Conservation (phyloP, 2,113 vertebrate species). For the Canis aureus region DNA sequence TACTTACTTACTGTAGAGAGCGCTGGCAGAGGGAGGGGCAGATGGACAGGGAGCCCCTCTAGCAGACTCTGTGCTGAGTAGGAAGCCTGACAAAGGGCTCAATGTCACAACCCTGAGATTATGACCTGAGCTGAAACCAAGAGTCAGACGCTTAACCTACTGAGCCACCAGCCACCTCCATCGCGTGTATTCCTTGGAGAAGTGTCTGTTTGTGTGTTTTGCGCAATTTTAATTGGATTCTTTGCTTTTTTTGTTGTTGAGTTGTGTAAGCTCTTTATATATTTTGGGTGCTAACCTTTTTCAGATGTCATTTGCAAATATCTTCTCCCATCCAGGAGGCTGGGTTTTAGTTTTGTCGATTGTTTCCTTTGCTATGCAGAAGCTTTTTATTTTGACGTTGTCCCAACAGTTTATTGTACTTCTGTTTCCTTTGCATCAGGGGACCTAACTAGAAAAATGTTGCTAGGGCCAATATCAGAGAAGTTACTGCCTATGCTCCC, state of each 20-base stretch:
- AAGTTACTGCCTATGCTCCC: background rate
- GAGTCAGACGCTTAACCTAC: background rate
- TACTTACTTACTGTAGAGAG: background rate
- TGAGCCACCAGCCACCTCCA: too few relatives aligned
- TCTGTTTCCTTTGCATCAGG: background rate
- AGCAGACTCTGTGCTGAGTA: background rate
- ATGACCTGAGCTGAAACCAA: background rate
- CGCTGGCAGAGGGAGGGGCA: background rate
- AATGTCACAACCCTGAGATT: background rate
- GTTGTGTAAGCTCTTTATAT: background rate
- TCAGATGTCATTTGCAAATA: background rate
- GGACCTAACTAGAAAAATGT: background rate
- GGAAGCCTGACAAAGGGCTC: background rate
- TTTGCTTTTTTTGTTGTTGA: background rate
- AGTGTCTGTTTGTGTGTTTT: too few relatives aligned
- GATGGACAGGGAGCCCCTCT: background rate
- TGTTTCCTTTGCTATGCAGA: background rate
- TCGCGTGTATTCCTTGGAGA: too few relatives aligned
- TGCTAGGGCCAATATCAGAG: background rate
- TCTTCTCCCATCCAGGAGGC: background rate
- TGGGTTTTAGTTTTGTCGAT: background rate
- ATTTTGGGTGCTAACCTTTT: background rate
- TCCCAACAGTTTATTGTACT: background rate
- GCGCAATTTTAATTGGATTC: too few relatives aligned
- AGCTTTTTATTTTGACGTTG: background rate